Percentiles rank a stretch among this genome's conserved stretches.
Conservation (phyloP, 2,888 invertebrate genomes). For the Acleris cristana region DNA sequence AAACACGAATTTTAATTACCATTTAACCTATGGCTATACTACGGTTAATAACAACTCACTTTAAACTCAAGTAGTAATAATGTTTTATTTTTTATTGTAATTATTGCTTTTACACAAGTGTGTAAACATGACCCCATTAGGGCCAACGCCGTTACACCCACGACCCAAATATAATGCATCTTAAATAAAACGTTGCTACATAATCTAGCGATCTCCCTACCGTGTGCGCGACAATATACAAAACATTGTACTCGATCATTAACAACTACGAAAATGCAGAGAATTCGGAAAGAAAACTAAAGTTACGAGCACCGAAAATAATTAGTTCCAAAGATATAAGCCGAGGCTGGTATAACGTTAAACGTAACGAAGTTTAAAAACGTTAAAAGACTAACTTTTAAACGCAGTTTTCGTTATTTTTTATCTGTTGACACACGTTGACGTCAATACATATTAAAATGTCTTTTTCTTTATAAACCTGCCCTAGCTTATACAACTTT, state of each 20-base stretch:
- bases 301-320: slow-evolving; percentile 60
- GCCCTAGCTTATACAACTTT: slow-evolving; percentile 1
- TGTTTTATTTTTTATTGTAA: no score
- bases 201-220: slow-evolving; percentile 52
- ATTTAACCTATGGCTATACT: no score
- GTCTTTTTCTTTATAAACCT: background rate
- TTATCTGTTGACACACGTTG: background rate
- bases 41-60: no score
- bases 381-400: background rate
- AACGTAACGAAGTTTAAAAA: background rate
- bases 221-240: slow-evolving; percentile 49
- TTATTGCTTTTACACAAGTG: no score
- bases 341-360: background rate
- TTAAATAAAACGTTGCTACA: slow-evolving; percentile 42
- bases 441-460: background rate
- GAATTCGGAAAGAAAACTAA: slow-evolving; percentile 47
- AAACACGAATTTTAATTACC: no score
- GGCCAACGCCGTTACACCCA: background rate
- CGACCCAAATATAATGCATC: slow-evolving; percentile 40
- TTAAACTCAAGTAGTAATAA: no score
- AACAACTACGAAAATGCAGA: slow-evolving; percentile 46
- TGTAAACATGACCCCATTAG: no score
- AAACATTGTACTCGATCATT: slow-evolving; percentile 41
- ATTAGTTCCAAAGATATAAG: slow-evolving; percentile 35
- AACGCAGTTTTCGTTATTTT: background rate